Conservation (phyloP, 2,113 vertebrate species). For the Felis catus region DNA sequence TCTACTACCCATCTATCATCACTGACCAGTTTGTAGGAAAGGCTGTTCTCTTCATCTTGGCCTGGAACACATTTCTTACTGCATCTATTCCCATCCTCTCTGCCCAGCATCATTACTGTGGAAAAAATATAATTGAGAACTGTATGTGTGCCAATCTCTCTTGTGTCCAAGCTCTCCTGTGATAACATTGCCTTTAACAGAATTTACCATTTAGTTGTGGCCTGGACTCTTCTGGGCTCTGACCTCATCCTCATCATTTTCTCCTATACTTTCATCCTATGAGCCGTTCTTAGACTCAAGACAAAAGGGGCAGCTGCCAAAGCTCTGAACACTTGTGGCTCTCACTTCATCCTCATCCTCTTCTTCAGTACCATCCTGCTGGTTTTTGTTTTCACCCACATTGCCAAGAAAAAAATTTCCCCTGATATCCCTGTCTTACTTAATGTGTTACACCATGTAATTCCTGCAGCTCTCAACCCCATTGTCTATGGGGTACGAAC, state of each 20-base stretch:
- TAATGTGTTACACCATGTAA: constrained; percentile 41
- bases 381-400: not conserved
- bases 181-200: constrained; percentile 33
- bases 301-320: not conserved
- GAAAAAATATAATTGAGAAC: constrained; percentile 49
- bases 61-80: constrained; percentile 59
- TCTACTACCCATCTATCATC: constrained; percentile 68
- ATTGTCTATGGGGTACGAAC: constrained; percentile 52
- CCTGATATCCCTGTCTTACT: not conserved
- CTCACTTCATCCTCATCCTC: constrained; percentile 48
- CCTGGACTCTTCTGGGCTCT: constrained; percentile 21
- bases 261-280: constrained; percentile 21
- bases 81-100: constrained; percentile 64
- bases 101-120: constrained; percentile 52
- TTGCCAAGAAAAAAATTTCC: constrained; percentile 38
- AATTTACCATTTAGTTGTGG: constrained; percentile 53
- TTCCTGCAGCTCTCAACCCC: constrained; percentile 58
- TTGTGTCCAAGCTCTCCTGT: constrained; percentile 65
- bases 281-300: not conserved
- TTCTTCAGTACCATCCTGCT: constrained; percentile 48
- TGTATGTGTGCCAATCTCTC: constrained; percentile 69
- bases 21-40: not conserved
- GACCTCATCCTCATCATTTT: constrained; percentile 49
- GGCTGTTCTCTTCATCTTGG: constrained; percentile 50
- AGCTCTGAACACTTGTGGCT: constrained; percentile 20